Percentiles rank a stretch among this genome's conserved stretches.
These are phyloP conservation scores for Mareca penelope DNA, from an alignment of 2,797 vertebrate genomes.

Conservation along the genomic window DNA sequence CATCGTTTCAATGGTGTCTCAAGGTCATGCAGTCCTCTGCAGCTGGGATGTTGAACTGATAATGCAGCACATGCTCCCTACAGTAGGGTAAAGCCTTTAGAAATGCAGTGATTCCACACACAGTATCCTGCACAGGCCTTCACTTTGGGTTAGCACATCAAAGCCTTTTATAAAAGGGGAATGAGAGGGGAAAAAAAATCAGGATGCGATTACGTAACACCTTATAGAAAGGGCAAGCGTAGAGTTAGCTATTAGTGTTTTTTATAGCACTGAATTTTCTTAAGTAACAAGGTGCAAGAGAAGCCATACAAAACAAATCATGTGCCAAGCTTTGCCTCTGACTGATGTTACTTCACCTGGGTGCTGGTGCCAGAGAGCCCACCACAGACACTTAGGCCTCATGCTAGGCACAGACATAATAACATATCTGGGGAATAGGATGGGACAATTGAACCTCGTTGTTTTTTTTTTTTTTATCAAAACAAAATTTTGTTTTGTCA, in stretches of 20 bases:
- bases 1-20: neutral
- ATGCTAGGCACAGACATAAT: rapidly evolving
- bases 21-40: neutral
- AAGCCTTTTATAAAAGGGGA: neutral
- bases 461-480: neutral
- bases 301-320: neutral
- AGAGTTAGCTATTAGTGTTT: neutral
- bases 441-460: rapidly evolving
- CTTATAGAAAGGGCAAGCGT: neutral
- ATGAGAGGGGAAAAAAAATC: neutral
- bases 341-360: neutral
- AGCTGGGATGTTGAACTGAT: neutral
- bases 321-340: neutral
- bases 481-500: no score
- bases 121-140: neutral
- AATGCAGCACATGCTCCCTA: neutral
- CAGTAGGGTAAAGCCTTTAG: rapidly evolving
- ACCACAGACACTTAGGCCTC: neutral
- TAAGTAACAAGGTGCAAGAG: neutral
- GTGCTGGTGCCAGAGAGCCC: neutral
- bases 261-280: neutral
- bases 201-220: neutral
- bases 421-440: neutral
- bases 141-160: neutral
- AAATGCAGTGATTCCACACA: neutral